Evolutionary conservation across 2,888 invertebrate species (phyloP).

Genomic region (Hetaerina titia): DNA sequence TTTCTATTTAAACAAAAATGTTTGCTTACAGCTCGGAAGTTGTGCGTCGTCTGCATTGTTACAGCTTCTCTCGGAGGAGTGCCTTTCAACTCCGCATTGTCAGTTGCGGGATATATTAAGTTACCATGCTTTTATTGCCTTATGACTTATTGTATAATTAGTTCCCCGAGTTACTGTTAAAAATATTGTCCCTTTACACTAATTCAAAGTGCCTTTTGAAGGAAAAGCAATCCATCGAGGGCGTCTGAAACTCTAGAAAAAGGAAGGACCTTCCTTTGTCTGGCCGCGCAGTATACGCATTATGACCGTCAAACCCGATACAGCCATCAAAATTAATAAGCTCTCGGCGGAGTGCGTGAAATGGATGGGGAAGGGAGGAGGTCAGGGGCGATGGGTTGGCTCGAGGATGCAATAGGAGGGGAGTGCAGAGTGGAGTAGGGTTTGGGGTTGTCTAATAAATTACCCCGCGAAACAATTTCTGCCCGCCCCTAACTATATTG

Average conservation of each 20-base stretch:
- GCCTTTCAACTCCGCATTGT: no score
- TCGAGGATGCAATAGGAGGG: not conserved
- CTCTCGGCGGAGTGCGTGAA: not conserved
- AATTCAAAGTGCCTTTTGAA: not conserved
- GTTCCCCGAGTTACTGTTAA: no score
- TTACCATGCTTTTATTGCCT: no score
- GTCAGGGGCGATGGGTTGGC: not conserved
- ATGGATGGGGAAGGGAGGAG: not conserved
- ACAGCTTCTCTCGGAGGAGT: no score
- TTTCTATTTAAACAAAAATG: no score
- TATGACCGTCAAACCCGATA: slow-evolving; percentile 23
- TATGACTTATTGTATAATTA: no score
- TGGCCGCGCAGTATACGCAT: not conserved
- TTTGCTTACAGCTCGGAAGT: no score
- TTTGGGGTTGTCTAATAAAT: slow-evolving; percentile 55
- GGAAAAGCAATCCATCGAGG: not conserved
- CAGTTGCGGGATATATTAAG: no score
- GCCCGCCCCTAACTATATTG: slow-evolving; percentile 25
- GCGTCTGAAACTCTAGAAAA: not conserved
- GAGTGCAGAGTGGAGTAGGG: not conserved
- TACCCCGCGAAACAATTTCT: slow-evolving; percentile 60
- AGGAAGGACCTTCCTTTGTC: not conserved
- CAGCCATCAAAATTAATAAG: slow-evolving; percentile 63
- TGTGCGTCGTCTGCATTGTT: no score
- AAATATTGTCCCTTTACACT: no score